These are phyloP conservation scores for Diaphora mendica DNA, from an alignment of 2,888 invertebrate genomes.

Conservation along the genomic window DNA sequence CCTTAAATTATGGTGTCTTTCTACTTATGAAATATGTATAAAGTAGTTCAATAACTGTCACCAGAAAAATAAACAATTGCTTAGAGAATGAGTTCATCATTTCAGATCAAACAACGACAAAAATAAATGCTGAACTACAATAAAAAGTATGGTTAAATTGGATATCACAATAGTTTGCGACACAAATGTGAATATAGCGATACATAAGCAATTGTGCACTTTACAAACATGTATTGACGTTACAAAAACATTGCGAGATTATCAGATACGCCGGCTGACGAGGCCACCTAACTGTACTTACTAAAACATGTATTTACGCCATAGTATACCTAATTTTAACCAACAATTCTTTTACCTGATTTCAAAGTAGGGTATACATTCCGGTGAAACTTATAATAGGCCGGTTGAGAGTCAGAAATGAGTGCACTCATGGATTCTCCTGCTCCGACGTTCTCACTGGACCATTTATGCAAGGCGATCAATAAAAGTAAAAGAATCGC, in stretches of 20 bases:
- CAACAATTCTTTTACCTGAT: conserved; percentile 65
- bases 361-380: conserved; percentile 75
- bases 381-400: conserved; percentile 69
- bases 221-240: conserved; percentile 53
- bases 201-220: conserved; percentile 32
- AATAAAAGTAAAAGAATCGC: conserved; percentile 86
- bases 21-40: background rate
- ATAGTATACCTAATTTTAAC: conserved; percentile 17
- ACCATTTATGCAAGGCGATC: conserved; percentile 88
- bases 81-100: background rate
- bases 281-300: conserved; percentile 58
- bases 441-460: conserved; percentile 74
- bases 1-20: background rate
- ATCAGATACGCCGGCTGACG: conserved; percentile 57
- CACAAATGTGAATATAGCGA: conserved; percentile 37
- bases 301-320: conserved; percentile 24
- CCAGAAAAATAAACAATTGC: conserved; percentile 11
- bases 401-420: conserved; percentile 56
- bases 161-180: conserved; percentile 36
- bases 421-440: conserved; percentile 52
- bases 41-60: conserved; percentile 1
- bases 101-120: conserved; percentile 11
- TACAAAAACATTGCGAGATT: conserved; percentile 56
- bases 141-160: conserved; percentile 32
- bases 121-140: conserved; percentile 24